phyloP scores from a whole-genome alignment of 2,113 vertebrate species.

The Panthera leo region DNA sequence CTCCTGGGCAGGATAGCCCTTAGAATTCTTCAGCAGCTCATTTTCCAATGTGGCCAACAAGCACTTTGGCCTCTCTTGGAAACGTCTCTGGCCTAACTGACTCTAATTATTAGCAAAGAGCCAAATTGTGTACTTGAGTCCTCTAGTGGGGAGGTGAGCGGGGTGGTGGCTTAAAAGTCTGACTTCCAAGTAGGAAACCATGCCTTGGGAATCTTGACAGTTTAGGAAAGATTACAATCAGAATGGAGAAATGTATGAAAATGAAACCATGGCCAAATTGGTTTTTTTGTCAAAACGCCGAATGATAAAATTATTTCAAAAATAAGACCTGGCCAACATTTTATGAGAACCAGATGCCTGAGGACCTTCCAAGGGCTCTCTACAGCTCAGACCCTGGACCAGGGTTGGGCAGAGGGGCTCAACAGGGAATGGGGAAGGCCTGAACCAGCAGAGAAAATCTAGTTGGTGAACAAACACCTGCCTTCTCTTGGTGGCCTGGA shows the following conservation, averaged over 20 bases:
- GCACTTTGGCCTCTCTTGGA: background rate
- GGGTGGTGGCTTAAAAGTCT: background rate
- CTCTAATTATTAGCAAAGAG: background rate
- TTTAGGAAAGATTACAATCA: background rate
- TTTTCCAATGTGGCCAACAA: background rate
- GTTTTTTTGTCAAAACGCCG: fast-evolving
- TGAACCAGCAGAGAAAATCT: background rate
- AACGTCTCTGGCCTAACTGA: background rate
- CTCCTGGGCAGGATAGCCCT: background rate
- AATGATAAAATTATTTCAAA: background rate
- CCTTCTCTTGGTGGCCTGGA: background rate
- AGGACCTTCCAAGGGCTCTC: background rate
- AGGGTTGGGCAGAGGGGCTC: too few relatives aligned
- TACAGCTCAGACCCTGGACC: background rate
- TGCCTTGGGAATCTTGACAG: background rate
- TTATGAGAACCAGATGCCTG: background rate
- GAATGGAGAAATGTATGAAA: background rate
- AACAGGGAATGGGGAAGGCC: background rate
- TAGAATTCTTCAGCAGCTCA: background rate
- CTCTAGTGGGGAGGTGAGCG: background rate
- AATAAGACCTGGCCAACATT: background rate
- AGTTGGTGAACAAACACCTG: background rate
- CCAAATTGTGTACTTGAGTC: background rate
- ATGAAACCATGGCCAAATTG: background rate
- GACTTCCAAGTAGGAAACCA: background rate